phyloP scores from a whole-genome alignment of 2,797 vertebrate genomes.

The Sarcophilus harrisii region DNA sequence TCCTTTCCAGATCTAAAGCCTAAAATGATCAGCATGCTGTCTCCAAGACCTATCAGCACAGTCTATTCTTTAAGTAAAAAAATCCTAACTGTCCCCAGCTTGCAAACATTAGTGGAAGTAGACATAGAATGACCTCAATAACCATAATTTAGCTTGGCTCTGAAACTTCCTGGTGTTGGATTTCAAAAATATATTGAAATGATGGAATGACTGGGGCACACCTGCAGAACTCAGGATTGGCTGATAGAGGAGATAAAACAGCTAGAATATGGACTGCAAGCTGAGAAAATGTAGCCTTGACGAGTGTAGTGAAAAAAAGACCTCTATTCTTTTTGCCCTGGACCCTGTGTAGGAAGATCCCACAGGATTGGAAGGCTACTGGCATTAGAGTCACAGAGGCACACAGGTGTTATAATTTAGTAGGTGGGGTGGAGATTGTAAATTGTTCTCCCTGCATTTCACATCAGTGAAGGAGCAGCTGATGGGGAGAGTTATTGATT shows the following conservation, averaged over 20 bases:
- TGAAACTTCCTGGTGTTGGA: fast-evolving
- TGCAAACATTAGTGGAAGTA: background rate
- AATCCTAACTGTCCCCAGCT: background rate
- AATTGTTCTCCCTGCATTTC: background rate
- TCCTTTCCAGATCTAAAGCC: background rate
- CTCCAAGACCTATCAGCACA: fast-evolving
- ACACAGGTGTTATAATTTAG: background rate
- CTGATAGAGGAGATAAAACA: background rate
- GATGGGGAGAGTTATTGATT: background rate
- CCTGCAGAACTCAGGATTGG: background rate
- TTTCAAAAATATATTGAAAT: conserved; percentile 45
- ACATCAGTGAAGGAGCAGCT: background rate
- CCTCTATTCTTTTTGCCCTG: too few relatives aligned
- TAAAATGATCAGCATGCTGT: background rate
- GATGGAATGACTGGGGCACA: background rate
- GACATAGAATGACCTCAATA: background rate
- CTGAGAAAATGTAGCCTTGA: background rate
- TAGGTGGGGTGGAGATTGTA: background rate
- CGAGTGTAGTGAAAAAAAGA: background rate
- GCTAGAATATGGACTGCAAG: background rate
- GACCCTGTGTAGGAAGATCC: background rate
- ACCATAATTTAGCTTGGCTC: background rate
- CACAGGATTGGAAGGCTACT: background rate
- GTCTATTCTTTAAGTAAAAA: background rate
- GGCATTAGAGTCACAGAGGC: background rate